These are phyloP conservation scores for Neuroterus valhalla DNA, from an alignment of 1,140 invertebrate genomes.

Conservation along the genomic window DNA sequence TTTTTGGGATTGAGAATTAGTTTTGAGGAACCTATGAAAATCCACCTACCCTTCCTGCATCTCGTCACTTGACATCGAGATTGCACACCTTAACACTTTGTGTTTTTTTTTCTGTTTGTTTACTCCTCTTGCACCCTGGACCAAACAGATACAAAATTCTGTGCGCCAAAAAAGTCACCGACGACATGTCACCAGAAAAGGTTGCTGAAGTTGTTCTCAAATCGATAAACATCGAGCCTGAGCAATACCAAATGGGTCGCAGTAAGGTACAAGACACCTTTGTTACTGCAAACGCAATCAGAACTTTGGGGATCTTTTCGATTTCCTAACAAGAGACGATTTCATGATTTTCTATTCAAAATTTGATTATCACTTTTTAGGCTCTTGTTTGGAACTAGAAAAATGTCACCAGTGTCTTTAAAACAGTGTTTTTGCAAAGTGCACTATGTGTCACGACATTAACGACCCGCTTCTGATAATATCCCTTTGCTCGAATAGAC, in stretches of 20 bases:
- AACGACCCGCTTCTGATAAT: not conserved
- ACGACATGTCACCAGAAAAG: constrained; percentile 85
- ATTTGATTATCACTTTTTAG: not conserved
- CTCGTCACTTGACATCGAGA: constrained; percentile 49
- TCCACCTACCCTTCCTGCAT: not conserved
- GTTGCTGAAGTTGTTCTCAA: constrained; percentile 93
- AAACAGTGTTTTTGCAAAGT: not conserved
- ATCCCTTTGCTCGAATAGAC: not conserved
- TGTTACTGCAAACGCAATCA: constrained; percentile 45
- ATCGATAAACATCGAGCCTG: constrained; percentile 88
- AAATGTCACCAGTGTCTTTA: not conserved
- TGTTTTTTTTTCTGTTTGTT: constrained; percentile 65
- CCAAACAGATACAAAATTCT: constrained; percentile 94
- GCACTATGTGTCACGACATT: not conserved
- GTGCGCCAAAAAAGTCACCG: constrained; percentile 86
- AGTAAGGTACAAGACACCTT: constrained; percentile 88
- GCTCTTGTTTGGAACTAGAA: not conserved
- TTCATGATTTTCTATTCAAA: not conserved
- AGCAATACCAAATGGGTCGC: constrained; percentile 95
- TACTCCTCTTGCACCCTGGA: constrained; percentile 44
- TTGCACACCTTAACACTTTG: constrained; percentile 50
- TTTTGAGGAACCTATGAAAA: not conserved
- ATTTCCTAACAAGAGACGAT: not conserved
- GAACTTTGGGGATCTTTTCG: not conserved
- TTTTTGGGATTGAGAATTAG: not conserved